These are phyloP conservation scores for Drosophila prosaltans DNA, from an alignment of 1,140 invertebrate genomes.

Conservation along the genomic window DNA sequence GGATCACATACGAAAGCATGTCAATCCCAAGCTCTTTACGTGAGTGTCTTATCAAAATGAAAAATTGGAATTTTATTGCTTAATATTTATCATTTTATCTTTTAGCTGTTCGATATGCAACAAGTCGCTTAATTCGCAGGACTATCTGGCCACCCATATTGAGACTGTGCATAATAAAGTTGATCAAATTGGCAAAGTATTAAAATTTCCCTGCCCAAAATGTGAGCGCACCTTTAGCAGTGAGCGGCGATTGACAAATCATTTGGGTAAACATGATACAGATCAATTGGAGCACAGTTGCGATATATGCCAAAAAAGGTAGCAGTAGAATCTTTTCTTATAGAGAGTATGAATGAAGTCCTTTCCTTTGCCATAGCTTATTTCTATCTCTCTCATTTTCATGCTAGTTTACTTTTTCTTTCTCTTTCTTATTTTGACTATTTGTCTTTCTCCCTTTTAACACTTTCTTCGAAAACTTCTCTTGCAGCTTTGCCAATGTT, in stretches of 20 bases:
- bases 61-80: neutral
- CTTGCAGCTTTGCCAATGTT: conserved; percentile 62
- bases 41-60: conserved; percentile 29
- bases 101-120: conserved; percentile 72
- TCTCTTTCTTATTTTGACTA: neutral
- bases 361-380: neutral
- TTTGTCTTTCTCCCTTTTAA: neutral
- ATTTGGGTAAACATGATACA: conserved; percentile 68
- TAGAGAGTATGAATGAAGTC: too few species aligned
- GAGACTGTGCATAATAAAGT: conserved; percentile 74
- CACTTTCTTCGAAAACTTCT: neutral
- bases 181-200: conserved; percentile 51
- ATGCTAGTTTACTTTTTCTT: neutral
- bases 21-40: conserved; percentile 77
- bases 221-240: conserved; percentile 73
- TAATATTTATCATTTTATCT: neutral
- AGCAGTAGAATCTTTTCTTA: too few species aligned
- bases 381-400: conserved; percentile 9
- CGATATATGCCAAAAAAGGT: conserved; percentile 72
- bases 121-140: conserved; percentile 69
- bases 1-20: conserved; percentile 75
- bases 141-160: conserved; percentile 72
- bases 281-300: conserved; percentile 67
- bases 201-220: conserved; percentile 64
- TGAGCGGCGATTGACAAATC: conserved; percentile 61